Conservation (phyloP, 2,797 vertebrate species). For the Smutsia temminckii region DNA sequence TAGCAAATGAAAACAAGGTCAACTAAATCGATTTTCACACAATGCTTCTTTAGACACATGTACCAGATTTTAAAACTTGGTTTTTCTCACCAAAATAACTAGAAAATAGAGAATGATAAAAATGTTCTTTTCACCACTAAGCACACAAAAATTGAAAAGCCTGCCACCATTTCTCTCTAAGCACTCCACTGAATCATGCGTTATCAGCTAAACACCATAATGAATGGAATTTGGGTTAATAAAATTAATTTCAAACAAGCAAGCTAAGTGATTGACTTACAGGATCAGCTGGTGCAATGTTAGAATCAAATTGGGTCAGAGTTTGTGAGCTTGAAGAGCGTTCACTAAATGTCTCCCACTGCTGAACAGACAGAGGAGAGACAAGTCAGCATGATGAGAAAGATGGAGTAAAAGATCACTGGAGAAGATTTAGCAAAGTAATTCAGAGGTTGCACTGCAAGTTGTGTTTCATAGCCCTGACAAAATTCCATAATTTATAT, state of each 20-base stretch:
- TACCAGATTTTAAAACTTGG: constrained; percentile 58
- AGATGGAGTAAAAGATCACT: constrained; percentile 84
- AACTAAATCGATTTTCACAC: constrained; percentile 47
- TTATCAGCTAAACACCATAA: constrained; percentile 82
- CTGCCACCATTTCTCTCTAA: constrained; percentile 81
- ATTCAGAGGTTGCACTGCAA: constrained; percentile 85
- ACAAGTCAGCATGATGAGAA: constrained; percentile 89
- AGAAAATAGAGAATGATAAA: constrained; percentile 62
- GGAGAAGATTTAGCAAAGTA: constrained; percentile 85
- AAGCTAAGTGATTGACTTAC: constrained; percentile 99
- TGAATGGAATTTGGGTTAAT: constrained; percentile 92
- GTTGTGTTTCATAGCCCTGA: constrained; percentile 57
- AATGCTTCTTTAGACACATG: constrained; percentile 58
- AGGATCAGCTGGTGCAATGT: constrained; percentile 99
- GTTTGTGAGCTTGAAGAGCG: constrained; percentile 99
- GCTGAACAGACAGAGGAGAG: constrained; percentile 97
- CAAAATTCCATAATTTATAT: constrained; percentile 28
- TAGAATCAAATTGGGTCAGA: constrained; percentile 99
- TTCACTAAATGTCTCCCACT: constrained; percentile 99
- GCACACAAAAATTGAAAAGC: constrained; percentile 76
- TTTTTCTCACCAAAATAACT: constrained; percentile 70
- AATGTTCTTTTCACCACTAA: constrained; percentile 61
- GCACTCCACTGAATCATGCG: constrained; percentile 85
- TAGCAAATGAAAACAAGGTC: constrained; percentile 67
- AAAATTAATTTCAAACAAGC: constrained; percentile 99